Conservation (phyloP, 2,888 invertebrate species). For the Ochropleura leucogaster region DNA sequence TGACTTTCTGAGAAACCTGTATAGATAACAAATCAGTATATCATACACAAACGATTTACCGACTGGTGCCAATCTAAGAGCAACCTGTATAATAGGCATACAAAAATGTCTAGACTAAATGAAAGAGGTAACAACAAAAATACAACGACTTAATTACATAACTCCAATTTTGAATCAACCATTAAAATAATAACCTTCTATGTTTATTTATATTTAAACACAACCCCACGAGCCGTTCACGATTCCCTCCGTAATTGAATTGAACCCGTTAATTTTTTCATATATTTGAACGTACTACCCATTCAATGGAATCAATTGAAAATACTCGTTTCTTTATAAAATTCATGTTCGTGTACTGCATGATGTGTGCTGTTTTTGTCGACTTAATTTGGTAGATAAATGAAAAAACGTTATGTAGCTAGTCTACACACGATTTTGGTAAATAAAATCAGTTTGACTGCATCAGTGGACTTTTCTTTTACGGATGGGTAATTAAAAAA, state of each 20-base stretch:
- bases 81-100: neutral
- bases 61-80: neutral
- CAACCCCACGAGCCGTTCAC: conserved; percentile 19
- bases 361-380: neutral
- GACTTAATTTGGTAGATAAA: neutral
- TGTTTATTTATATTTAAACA: conserved; percentile 49
- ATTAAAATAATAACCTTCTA: conserved; percentile 20
- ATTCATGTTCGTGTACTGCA: conserved; percentile 23
- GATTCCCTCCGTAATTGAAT: conserved; percentile 48
- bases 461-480: too few relatives aligned
- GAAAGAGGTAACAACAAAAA: neutral
- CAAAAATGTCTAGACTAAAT: neutral
- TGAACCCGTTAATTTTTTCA: conserved; percentile 54
- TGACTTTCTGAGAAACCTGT: too few relatives aligned
- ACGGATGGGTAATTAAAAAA: too few relatives aligned
- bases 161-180: neutral
- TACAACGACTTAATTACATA: neutral
- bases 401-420: neutral
- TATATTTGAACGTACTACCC: conserved; percentile 41
- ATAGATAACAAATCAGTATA: neutral
- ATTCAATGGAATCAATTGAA: conserved; percentile 46
- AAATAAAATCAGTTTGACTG: too few relatives aligned
- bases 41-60: neutral
- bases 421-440: neutral
- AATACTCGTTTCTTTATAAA: conserved; percentile 38